These are phyloP conservation scores for Etheostoma spectabile DNA, from an alignment of 2,113 vertebrate genomes.

Conservation along the genomic window DNA sequence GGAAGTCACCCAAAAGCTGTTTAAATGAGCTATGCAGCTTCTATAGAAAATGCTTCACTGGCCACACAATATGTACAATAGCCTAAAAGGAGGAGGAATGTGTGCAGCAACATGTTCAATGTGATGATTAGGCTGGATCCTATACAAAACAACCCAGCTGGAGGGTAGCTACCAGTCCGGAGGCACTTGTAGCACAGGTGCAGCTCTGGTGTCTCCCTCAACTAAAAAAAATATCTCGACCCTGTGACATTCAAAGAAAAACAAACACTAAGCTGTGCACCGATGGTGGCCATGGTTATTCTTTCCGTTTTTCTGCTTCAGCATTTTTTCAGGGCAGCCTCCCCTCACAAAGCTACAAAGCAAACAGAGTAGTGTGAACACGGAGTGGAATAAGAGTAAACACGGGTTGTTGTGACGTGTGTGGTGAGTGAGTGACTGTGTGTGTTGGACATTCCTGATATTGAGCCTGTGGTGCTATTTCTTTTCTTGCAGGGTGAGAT, in stretches of 20 bases:
- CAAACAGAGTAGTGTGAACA: slow-evolving; percentile 62
- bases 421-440: slow-evolving; percentile 82
- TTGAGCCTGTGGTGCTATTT: slow-evolving; percentile 77
- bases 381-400: slow-evolving; percentile 63
- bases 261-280: slow-evolving; percentile 71
- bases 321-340: slow-evolving; percentile 33
- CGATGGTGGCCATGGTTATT: slow-evolving; percentile 55
- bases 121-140: slow-evolving; percentile 58
- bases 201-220: slow-evolving; percentile 83
- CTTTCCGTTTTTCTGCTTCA: slow-evolving; percentile 47
- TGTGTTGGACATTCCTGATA: slow-evolving; percentile 80
- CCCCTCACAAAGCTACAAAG: slow-evolving; percentile 64
- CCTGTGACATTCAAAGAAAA: slow-evolving; percentile 75
- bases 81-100: slow-evolving; percentile 59
- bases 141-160: slow-evolving; percentile 54
- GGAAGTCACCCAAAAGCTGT: slow-evolving; percentile 39
- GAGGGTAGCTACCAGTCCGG: slow-evolving; percentile 63
- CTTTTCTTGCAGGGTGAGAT: slow-evolving; percentile 73
- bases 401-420: slow-evolving; percentile 81
- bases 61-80: slow-evolving; percentile 53
- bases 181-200: slow-evolving; percentile 87
- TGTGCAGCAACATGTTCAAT: slow-evolving; percentile 57
- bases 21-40: slow-evolving; percentile 56
- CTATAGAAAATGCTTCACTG: slow-evolving; percentile 57
- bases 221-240: slow-evolving; percentile 70